Percentiles rank a stretch among this genome's conserved stretches.
Evolutionary conservation across 2,797 vertebrate species (phyloP).

Genomic region (Micromesistius poutassou): DNA sequence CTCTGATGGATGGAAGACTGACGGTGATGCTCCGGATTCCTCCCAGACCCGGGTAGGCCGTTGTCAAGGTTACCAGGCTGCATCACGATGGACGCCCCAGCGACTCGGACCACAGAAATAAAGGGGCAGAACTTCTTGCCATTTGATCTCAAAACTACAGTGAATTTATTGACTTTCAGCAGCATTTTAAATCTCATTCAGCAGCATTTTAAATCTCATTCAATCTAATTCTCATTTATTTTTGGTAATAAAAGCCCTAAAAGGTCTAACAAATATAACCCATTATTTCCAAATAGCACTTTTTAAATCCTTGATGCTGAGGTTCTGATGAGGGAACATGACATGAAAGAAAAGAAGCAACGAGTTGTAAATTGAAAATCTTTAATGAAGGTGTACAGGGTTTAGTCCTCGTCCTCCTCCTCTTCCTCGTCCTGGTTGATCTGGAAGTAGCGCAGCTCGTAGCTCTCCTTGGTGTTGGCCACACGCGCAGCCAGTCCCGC

Average conservation of each 20-base stretch:
- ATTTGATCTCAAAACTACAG: background rate
- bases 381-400: conserved; percentile 81
- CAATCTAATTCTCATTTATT: background rate
- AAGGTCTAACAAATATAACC: background rate
- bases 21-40: background rate
- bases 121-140: background rate
- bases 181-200: background rate
- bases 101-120: background rate
- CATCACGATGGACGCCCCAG: background rate
- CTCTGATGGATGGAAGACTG: background rate
- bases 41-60: background rate
- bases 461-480: conserved; percentile 94
- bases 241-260: background rate
- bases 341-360: background rate
- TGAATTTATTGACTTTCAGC: background rate
- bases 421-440: conserved; percentile 97
- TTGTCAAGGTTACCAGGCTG: background rate
- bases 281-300: background rate
- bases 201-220: too few relatives aligned
- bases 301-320: background rate
- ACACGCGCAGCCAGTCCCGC: conserved; percentile 91
- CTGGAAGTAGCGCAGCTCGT: conserved; percentile 96
- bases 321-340: background rate
- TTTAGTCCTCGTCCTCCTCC: conserved; percentile 94
- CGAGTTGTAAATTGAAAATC: conserved; percentile 49